phyloP scores from a whole-genome alignment of 2,113 vertebrate genomes.

The Melierax canorus region DNA sequence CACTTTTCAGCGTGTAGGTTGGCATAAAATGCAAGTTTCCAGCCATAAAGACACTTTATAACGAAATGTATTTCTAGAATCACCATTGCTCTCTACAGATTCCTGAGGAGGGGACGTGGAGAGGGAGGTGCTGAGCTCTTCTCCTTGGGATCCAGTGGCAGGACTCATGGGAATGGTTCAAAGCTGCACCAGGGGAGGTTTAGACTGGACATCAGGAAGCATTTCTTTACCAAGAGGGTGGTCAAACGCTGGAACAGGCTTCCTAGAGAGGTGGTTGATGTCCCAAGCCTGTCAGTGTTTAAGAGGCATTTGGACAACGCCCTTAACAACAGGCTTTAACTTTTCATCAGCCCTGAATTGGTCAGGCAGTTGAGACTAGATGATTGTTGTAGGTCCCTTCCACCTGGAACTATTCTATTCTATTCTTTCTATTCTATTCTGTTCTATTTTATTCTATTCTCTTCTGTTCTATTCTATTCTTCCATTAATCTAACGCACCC shows the following conservation, averaged over 20 bases:
- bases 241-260: not conserved
- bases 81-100: not conserved
- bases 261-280: accelerated
- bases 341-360: not conserved
- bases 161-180: accelerated
- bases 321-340: not conserved
- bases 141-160: not conserved
- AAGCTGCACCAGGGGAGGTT: not conserved
- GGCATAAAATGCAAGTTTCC: not conserved
- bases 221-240: not conserved
- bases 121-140: not conserved
- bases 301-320: not conserved
- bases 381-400: not conserved
- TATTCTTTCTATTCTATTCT: not conserved
- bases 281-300: not conserved
- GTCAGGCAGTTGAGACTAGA: not conserved
- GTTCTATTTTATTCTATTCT: not conserved
- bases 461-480: not conserved
- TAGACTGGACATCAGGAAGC: not conserved
- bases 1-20: accelerated
- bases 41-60: not conserved
- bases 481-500: not conserved
- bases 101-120: not conserved
- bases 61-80: not conserved
- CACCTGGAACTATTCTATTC: not conserved